Base-by-base conservation (phyloP, 1,140 invertebrate genomes). In the Schlechtendalia chinensis region DNA sequence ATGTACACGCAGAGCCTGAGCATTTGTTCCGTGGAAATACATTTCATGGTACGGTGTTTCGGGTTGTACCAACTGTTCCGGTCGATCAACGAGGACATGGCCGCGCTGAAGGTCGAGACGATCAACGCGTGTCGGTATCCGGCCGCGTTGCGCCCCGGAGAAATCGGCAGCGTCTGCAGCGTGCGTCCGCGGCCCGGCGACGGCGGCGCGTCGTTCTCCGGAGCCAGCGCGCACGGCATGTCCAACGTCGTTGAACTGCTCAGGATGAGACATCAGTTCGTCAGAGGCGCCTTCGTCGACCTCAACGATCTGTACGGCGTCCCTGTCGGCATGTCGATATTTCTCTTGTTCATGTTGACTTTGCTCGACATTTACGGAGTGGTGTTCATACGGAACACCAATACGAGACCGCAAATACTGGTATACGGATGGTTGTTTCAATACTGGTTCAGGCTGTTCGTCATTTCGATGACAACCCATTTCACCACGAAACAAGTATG, bases 401-500 rank as follows among this genome's bases (percentile, higher is more conserved):
- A 24, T 5, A 24, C 58, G 24, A 79, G 17, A 61, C 50, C 75
- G 17, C 16, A 19, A n/a, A 50, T 79, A 47, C 29, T 79, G 8
- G 27, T 79, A 12, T 79, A 79, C 1, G 75, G 58, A 39, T 79
- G 75, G 75, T 1, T 61, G 24, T 19, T 79, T 0, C 75, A 79
- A 50, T 79, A 79, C 56, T 14, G 16, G 5, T 79, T 79, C 32
- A 63, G 75, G 50, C 50, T 50, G 63, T 24, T 12, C 19, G 17
- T 22, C 27, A 79, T 79, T 3, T 45, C 59, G 5, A 16, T 79
- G 11, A 79, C 22, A 10, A 47, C 58, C 17, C 45, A 79, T 29
- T 19, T 50, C 0, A 79, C 75, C 1, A 79, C 75, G 12, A 61
- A 79, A 79, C 75, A 79, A 47, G 75, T 79, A 63, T 8, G 65